Percentiles rank a stretch among this genome's conserved stretches.
Conservation (phyloP, 2,113 vertebrate genomes). For the Nyctereutes procyonoides region DNA sequence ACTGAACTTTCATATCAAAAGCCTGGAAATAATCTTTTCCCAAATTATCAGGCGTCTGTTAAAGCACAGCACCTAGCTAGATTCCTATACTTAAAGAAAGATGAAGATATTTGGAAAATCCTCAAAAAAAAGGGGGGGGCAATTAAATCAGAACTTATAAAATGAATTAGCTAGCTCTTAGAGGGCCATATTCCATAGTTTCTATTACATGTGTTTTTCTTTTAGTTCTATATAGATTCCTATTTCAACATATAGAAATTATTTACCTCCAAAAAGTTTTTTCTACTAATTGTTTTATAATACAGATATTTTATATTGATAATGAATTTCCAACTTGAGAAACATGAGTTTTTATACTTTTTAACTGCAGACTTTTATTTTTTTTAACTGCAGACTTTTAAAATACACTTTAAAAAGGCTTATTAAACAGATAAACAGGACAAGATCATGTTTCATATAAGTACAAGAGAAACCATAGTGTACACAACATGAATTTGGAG, state of each 20-base stretch:
- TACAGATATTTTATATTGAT: background rate
- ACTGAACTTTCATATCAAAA: background rate
- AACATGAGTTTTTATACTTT: background rate
- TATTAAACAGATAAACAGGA: background rate
- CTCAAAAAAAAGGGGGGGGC: background rate
- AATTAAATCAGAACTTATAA: background rate
- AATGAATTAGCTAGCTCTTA: background rate
- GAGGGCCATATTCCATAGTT: background rate
- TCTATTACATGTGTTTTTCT: background rate
- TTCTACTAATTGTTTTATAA: background rate
- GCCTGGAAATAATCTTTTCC: background rate
- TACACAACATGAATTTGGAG: background rate
- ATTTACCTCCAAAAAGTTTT: constrained; percentile 1
- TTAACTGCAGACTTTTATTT: background rate
- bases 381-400: background rate
- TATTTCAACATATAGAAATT: background rate
- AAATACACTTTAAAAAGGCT: background rate
- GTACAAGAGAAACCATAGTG: background rate
- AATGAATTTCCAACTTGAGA: constrained; percentile 26
- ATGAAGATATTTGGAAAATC: background rate
- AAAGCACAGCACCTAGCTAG: background rate
- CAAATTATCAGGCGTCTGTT: background rate
- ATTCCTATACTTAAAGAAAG: background rate
- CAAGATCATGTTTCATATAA: background rate
- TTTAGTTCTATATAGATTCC: background rate